Base-by-base conservation (phyloP, 2,113 vertebrate species). In the Eretmochelys imbricata region DNA sequence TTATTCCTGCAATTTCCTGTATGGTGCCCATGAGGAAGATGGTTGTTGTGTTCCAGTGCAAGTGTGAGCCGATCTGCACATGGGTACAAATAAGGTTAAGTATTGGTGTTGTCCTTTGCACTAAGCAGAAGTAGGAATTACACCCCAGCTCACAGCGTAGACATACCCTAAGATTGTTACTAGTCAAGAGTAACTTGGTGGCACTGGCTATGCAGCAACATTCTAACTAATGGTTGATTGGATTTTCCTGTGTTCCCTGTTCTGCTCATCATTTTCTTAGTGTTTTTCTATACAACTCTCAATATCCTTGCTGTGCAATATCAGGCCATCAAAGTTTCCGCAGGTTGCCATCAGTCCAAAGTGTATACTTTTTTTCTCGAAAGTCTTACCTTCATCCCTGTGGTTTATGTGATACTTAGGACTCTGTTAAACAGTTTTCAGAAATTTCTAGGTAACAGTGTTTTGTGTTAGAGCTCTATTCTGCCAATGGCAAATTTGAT, bases 1-100 rank as follows among this genome's bases (percentile, higher is more conserved):
- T 89, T 94, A 85, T 89, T 94, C 49, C 65, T 65, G 22, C 25
- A 96, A 96, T 88, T 78, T 95, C 69, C 59, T 84, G n/a, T 31
- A 38, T 91, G 85, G 84, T 82, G 29, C 14, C 69, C 87, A 89
- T 69, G 46, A 75, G 81, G 80, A 94, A 94, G 81, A 94, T 84
- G 8, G 76, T 35, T 17, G 46, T 86, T 95, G 25, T 90, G 46
- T 62, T 81, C 13, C 3, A 84, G 87, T 78, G n/a, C 25, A 87
- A 89, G 54, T 48, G 9, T 49, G 59, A 84, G 69, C 25, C 48
- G 5, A 25, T 82, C 88, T 89, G 29, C 46, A 83, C 46, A 69
- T 83, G 29, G 25, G 35, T 76, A 4, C 25, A 51, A 83, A 42
- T 19, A 3, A 76, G 25, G 4, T 65, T 90, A 27, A 90, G 48